Evolutionary conservation across 2,888 invertebrate species (phyloP).

Genomic region (Anthrax anthrax): DNA sequence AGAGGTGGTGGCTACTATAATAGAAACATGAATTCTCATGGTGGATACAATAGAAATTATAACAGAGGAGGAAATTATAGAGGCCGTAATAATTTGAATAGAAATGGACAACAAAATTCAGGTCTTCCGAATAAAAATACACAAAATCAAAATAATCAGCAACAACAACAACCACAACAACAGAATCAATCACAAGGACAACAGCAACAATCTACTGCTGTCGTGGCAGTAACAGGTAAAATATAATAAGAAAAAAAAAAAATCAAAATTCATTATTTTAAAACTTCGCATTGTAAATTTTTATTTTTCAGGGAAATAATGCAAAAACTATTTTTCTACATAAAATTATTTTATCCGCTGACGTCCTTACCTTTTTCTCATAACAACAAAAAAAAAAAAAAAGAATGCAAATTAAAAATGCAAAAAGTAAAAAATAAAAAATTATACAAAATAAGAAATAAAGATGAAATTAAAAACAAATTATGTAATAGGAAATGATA

Average conservation of each 20-base stretch:
- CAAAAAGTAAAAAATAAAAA: no score
- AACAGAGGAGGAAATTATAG: constrained; percentile 31
- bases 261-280: neutral
- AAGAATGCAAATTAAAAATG: constrained; percentile 1
- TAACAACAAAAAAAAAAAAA: constrained; percentile 17
- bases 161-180: constrained; percentile 20
- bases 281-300: neutral
- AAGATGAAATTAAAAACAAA: no score
- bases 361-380: constrained; percentile 22
- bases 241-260: neutral
- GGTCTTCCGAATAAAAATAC: constrained; percentile 10
- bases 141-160: constrained; percentile 13
- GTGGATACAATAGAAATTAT: constrained; percentile 35
- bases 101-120: constrained; percentile 13
- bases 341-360: constrained; percentile 22
- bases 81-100: constrained; percentile 12
- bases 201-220: constrained; percentile 14
- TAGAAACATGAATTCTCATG: constrained; percentile 36
- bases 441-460: no score
- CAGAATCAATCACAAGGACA: constrained; percentile 20
- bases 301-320: constrained; percentile 28
- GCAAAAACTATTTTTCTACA: constrained; percentile 13
- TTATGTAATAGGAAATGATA: neutral
- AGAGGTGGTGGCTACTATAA: constrained; percentile 40
- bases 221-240: constrained; percentile 15